These are phyloP conservation scores for Cinclus cinclus DNA, from an alignment of 2,113 vertebrate species.

Conservation along the genomic window DNA sequence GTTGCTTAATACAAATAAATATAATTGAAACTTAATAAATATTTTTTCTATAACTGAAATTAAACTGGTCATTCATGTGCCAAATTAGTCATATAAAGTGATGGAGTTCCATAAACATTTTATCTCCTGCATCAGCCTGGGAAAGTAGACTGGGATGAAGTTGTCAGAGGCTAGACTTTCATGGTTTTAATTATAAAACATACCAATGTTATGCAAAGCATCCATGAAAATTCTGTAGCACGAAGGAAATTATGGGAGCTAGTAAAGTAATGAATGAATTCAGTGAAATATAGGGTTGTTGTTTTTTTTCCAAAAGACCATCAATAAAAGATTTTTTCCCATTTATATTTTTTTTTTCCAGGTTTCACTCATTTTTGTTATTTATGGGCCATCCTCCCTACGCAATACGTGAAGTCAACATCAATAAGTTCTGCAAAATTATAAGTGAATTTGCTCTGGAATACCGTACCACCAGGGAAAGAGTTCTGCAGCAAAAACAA, in stretches of 20 bases:
- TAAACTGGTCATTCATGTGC: neutral
- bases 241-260: neutral
- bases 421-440: constrained; percentile 95
- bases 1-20: constrained; percentile 50
- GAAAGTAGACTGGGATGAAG: constrained; percentile 28
- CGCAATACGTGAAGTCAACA: constrained; percentile 89
- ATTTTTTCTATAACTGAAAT: constrained; percentile 28
- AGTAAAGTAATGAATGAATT: constrained; percentile 13
- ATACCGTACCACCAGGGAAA: constrained; percentile 94
- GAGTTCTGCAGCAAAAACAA: constrained; percentile 95
- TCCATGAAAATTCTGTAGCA: constrained; percentile 11
- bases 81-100: constrained; percentile 33
- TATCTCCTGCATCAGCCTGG: constrained; percentile 36
- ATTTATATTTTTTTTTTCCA: constrained; percentile 60
- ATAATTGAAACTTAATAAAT: constrained; percentile 47
- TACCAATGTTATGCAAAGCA: constrained; percentile 37
- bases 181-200: constrained; percentile 51
- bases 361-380: constrained; percentile 95
- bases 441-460: constrained; percentile 96
- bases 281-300: neutral
- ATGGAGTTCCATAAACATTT: constrained; percentile 37
- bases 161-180: constrained; percentile 33
- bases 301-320: neutral
- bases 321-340: neutral
- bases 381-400: constrained; percentile 94